Conservation (phyloP, 2,113 vertebrate species). For the Sakesphorus luctuosus region DNA sequence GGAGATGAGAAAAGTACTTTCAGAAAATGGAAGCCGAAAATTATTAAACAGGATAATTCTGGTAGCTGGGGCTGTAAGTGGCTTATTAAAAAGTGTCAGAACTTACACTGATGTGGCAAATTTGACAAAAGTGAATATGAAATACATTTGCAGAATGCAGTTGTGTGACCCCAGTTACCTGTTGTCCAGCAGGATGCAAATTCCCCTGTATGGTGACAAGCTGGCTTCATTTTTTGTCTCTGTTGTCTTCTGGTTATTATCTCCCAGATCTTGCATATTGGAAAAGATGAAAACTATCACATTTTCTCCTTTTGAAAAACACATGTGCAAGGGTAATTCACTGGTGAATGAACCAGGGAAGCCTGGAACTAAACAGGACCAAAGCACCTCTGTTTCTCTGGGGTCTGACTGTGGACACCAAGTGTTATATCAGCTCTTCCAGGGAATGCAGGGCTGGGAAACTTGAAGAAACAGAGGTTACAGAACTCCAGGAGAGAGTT, state of each 20-base stretch:
- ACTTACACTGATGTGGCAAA: not conserved
- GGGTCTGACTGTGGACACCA: not conserved
- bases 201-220: accelerated
- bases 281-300: not conserved
- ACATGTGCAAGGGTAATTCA: not conserved
- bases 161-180: not conserved
- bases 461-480: not conserved
- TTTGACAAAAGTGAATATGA: not conserved
- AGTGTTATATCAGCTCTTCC: not conserved
- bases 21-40: not conserved
- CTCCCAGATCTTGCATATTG: not conserved
- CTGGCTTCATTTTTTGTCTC: not conserved
- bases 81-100: not conserved
- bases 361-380: not conserved
- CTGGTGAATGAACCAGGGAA: not conserved
- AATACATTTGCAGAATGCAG: not conserved
- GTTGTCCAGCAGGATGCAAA: not conserved
- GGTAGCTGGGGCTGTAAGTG: not conserved
- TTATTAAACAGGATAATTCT: constrained; percentile 9
- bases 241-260: not conserved
- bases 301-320: not conserved
- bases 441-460: not conserved
- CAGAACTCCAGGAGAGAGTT: not conserved
- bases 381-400: not conserved
- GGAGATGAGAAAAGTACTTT: not conserved